Base-by-base conservation (phyloP, 2,888 invertebrate genomes). In the Hypena proboscidalis region DNA sequence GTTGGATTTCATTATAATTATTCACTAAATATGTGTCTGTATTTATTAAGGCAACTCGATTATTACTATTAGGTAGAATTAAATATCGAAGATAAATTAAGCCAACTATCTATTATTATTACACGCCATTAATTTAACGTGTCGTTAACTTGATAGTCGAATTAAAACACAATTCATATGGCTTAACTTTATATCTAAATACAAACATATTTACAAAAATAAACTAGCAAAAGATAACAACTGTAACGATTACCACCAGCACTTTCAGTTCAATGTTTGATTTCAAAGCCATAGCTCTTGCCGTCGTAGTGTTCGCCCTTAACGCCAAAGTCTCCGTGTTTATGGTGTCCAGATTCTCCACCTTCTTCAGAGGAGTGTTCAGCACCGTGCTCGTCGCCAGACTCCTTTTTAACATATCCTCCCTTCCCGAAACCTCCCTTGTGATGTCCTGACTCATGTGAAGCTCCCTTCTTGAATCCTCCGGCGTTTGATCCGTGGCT, bases 341-440 rank as follows among this genome's bases (percentile, higher is more conserved):
- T 76, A 25, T 90, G 85, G 44, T 91, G 82, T 60, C 89, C 86
- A 26, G 85, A 85, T 7, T 92, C 85, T 32, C 86, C 86, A 3
- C 91, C 92, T 43, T 89, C 80, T 53, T 92, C 90, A 1, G 83
- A 86, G 33, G 91, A 86, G 67, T 92, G 91, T 10, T 90, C 92
- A 34, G 78, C 78, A 44, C 84, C 83, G 35, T 89, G 79, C 11
- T 70, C 69, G 4, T 78, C 77, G 27, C 72, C 75, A 51, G 91
- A 87, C 3, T 93, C 93, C 54, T 93, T 90, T 41, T 93, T 92
- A 66, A 85, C 80, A 57, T 83, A 83, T 29, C 92, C 93, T 57
- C 66, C 86, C 59, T 91, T 90, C 44, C 92, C 92, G 49, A 81
- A 86, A 53, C 83, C 80, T 39, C 73, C 79, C 15, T 85, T 80